Evolutionary conservation across 53 echinoderm and acorn worm species (phyloP), one percentile per base, ranked within the genome.

Genomic region (Actinopyga echinites): DNA sequence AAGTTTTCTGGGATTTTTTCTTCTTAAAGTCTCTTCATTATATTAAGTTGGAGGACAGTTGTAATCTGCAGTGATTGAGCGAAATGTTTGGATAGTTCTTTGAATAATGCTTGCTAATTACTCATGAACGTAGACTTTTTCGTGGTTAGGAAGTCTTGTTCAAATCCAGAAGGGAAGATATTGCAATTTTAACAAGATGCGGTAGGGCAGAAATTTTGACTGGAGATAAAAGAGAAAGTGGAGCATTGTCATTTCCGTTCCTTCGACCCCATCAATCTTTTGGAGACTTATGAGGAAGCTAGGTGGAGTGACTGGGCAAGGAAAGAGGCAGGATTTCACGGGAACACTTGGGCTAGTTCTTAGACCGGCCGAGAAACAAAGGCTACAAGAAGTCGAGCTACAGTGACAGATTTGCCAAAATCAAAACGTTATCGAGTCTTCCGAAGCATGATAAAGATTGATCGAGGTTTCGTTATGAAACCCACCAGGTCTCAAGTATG

Each of bases 361-460:
- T 71, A 12, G 25, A 71, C 71, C 37, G 7, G 21, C 19, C 31
- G 13, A 44, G 38, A 71, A 71, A 44, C 44, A 40, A 44, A 25
- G n/a, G 71, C n/a, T 42, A 42, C 40, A 5, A 40, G 21, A 40
- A 69, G 25, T 13, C 37, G 25, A 26, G 25, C 71, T 71, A 44
- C 2, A 37, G 44, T 71, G 71, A 71, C 71, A 71, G 71, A 71
- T 71, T 71, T 71, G 40, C 71, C 71, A 71, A 71, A 71, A 71
- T 71, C 44, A 71, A 71, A 71, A 71, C 44, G 43, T 71, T 44
- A 22, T 71, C 71, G 40, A 40, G 42, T 25, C 42, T 30, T 65
- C 36, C 49, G 49, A 49, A 17, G 49, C 49, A 49, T 49, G 49
- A 49, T 15, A 49, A 49, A 49, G 49, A 49, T 49, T 49, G 49